Evolutionary conservation across 1,140 invertebrate species (phyloP).

Genomic region (Nixonia krombeini): DNA sequence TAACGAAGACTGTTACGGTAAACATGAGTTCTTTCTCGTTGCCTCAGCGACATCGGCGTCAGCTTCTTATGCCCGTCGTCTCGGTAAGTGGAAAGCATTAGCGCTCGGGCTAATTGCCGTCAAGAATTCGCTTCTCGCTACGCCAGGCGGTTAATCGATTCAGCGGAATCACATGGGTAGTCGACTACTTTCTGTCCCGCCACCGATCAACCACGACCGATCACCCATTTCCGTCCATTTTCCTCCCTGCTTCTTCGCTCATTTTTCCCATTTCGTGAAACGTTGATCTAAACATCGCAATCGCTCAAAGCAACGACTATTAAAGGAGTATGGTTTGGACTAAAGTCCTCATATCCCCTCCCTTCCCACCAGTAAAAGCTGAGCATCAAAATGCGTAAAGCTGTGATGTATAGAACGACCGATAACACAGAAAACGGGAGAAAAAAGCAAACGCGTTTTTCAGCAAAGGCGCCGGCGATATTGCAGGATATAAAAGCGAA

Average conservation of each 20-base stretch:
- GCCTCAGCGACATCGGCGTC: conserved; percentile 27
- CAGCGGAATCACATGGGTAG: conserved; percentile 46
- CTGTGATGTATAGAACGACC: too few relatives aligned
- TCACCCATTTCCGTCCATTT: conserved; percentile 11
- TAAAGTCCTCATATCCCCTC: too few relatives aligned
- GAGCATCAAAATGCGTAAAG: too few relatives aligned
- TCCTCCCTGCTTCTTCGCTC: too few relatives aligned
- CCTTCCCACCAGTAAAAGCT: too few relatives aligned
- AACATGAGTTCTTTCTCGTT: conserved; percentile 51
- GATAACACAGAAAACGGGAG: conserved; percentile 35
- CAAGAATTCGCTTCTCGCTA: conserved; percentile 54
- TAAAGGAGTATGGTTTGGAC: too few relatives aligned
- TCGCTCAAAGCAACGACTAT: too few relatives aligned
- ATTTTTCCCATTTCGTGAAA: too few relatives aligned
- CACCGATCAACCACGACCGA: conserved; percentile 4
- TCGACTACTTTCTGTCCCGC: conserved; percentile 9
- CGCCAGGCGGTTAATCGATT: conserved; percentile 56
- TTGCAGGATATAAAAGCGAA: conserved; percentile 53
- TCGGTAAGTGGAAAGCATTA: conserved; percentile 59
- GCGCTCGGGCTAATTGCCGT: conserved; percentile 60
- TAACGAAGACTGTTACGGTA: conserved; percentile 37
- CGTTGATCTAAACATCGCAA: neutral
- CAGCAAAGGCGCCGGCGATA: conserved; percentile 52
- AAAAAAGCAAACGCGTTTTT: conserved; percentile 51
- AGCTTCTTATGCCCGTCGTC: conserved; percentile 45